Evolutionary conservation across 2,888 invertebrate genomes (phyloP), one percentile per base, ranked within the genome.

Genomic region (Aspidapion aeneum): DNA sequence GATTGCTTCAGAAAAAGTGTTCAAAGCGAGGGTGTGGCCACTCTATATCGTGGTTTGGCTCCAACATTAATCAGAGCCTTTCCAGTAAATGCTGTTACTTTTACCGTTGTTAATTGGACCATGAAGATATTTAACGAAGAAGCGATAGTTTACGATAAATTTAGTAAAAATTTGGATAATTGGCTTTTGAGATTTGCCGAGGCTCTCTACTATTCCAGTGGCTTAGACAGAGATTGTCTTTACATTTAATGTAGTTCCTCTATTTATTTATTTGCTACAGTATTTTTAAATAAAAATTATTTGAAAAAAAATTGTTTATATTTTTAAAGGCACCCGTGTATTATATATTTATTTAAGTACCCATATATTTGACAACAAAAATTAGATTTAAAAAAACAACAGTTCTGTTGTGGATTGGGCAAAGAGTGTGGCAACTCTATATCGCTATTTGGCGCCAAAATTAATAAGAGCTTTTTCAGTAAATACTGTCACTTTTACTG

Each of bases 61-160:
- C 90, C 94, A 0, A 91, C 95, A 1, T 79, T 94, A 51, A 74
- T 94, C 56, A 85, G 97, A 54, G 96, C 97, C 0, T 96, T 97
- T 79, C 93, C 96, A 1, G 91, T 92, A 66, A 97, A 98, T 77
- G 97, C 96, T 0, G 94, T 93, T 2, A 94, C 94, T 64, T 96
- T 97, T 78, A 86, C 92, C 35, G 93, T 93, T 0, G 94, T 96
- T 60, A 88, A 89, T 20, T 91, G 90, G 89, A 87, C 89, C 1
- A 86, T 93, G 78, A 82, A 87, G 58, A 74, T 85, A 18, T 70
- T 74, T 17, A 66, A 70, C 3, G 65, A 68, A 3, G 35, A 35
- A 35, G 35, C 35, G 5, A 35, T 35, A 35, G 58, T 66, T 9
- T 56, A 49, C 7, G 64, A 62, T 17, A 64, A 55, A 21, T 51